Evolutionary conservation across 2,888 invertebrate species (phyloP).

Genomic region (Lithophane socia): DNA sequence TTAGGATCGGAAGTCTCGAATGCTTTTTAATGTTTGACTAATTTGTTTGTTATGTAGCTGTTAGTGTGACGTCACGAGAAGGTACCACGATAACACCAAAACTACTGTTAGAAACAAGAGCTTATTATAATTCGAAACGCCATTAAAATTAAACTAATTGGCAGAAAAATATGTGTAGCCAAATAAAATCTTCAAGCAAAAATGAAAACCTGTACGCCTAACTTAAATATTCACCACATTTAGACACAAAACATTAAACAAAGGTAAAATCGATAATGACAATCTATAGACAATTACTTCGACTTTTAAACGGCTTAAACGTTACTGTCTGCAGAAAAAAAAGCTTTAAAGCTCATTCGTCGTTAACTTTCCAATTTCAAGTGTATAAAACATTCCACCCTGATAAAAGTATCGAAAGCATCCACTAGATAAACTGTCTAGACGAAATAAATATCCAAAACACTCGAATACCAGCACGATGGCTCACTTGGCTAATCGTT

Average conservation of each 20-base stretch:
- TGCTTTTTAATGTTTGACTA: conserved; percentile 84
- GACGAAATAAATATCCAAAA: conserved; percentile 87
- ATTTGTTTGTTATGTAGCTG: conserved; percentile 79
- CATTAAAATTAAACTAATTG: conserved; percentile 71
- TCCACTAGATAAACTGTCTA: conserved; percentile 87
- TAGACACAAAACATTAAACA: neutral
- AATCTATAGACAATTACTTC: conserved; percentile 43
- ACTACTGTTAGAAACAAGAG: conserved; percentile 56
- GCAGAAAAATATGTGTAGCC: conserved; percentile 59
- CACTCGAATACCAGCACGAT: conserved; percentile 88
- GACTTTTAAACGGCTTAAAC: conserved; percentile 49
- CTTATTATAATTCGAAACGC: conserved; percentile 66
- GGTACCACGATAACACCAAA: conserved; percentile 64
- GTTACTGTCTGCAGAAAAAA: conserved; percentile 64
- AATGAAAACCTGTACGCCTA: neutral
- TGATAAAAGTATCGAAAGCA: conserved; percentile 84
- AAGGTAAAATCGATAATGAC: conserved; percentile 15
- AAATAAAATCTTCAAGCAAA: conserved; percentile 31
- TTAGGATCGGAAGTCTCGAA: conserved; percentile 85
- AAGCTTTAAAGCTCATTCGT: conserved; percentile 75
- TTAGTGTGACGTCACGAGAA: conserved; percentile 62
- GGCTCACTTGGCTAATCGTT: conserved; percentile 90
- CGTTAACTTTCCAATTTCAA: conserved; percentile 79
- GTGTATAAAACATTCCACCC: conserved; percentile 87
- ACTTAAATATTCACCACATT: neutral